phyloP scores from a whole-genome alignment of 2,888 invertebrate genomes.

The Epinotia nisella region DNA sequence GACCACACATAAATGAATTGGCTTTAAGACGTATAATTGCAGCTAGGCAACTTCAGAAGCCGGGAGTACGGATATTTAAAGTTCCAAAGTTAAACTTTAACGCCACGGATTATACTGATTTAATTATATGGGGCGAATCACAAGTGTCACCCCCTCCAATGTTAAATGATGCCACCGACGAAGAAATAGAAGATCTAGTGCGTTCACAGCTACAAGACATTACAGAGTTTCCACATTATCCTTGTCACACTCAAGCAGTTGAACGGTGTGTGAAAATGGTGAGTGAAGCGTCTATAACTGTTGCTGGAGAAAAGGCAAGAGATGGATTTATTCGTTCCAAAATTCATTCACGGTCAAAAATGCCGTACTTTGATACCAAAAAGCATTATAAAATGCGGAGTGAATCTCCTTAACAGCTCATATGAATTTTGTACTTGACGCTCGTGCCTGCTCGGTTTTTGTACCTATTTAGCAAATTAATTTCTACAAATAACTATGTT shows the following conservation, averaged over 20 bases:
- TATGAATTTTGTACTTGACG: not conserved
- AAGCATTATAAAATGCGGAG: conserved; percentile 1
- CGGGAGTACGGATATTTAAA: conserved; percentile 9
- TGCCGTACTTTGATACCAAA: not conserved
- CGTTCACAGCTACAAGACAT: conserved; percentile 2
- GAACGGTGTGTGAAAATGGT: conserved; percentile 1
- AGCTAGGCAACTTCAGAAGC: not conserved
- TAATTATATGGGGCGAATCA: conserved; percentile 18
- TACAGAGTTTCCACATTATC: conserved; percentile 3
- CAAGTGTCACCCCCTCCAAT: conserved; percentile 11
- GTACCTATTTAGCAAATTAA: not conserved
- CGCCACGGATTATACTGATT: conserved; percentile 7
- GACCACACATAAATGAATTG: not conserved
- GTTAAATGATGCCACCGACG: not conserved
- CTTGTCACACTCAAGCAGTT: conserved; percentile 2
- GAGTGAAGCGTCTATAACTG: conserved; percentile 1
- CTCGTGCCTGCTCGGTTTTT: not conserved
- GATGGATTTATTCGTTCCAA: conserved; percentile 1
- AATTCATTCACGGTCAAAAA: conserved; percentile 1
- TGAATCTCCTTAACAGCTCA: not conserved
- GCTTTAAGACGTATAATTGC: not conserved
- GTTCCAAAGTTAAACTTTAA: conserved; percentile 12
- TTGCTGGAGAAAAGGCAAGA: not conserved
- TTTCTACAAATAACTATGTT: too few species aligned
- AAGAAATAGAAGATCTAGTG: conserved; percentile 6